Evolutionary conservation across 2,113 vertebrate species (phyloP), one percentile per base, ranked within the genome.

Genomic region (Calyptommatus sinebrachiatus): DNA sequence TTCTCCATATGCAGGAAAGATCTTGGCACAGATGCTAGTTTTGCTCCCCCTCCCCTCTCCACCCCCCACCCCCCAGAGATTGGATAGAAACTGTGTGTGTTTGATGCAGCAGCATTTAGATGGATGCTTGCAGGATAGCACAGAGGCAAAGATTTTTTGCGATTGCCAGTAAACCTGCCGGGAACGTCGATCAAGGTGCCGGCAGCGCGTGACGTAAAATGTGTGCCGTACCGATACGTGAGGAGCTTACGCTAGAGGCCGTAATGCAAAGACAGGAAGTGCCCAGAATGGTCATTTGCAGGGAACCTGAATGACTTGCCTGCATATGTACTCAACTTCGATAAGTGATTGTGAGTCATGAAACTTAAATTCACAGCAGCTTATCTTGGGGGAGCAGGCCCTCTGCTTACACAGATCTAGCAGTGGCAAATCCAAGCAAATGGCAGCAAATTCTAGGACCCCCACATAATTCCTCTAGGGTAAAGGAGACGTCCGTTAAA

Each of bases 161-260:
- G 14, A 10, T 22, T 9, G 7, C 31, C 65, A 57, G 14, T n/a
- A 31, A 60, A 60, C n/a, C 35, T 10, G 7, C 3, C 29, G 11
- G 28, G 29, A 53, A 12, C 10, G 1, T 53, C 31, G 8, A 60
- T 22, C 12, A 69, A 35, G 12, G 46, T 22, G 3, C 3, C 2
- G 28, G 24, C 29, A 8, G 9, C 62, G 7, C 3, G 4, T 45
- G 65, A 21, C 46, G 28, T 5, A 29, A 7, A 35, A 5, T 24
- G 46, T 8, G 45, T 22, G 11, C 45, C n/a, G 0, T 22, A 1
- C 16, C 16, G 16, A 22, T 18, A 29, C 57, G 50, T 9, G 22
- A 31, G 7, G 10, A 22, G 28, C 11, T 10, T 7, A 45, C 16
- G 29, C 0, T 3, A 8, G 10, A 18, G 22, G 57, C 1, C 2